phyloP scores from a whole-genome alignment of 2,888 invertebrate genomes.

The Lasioglossum oenotherae region DNA sequence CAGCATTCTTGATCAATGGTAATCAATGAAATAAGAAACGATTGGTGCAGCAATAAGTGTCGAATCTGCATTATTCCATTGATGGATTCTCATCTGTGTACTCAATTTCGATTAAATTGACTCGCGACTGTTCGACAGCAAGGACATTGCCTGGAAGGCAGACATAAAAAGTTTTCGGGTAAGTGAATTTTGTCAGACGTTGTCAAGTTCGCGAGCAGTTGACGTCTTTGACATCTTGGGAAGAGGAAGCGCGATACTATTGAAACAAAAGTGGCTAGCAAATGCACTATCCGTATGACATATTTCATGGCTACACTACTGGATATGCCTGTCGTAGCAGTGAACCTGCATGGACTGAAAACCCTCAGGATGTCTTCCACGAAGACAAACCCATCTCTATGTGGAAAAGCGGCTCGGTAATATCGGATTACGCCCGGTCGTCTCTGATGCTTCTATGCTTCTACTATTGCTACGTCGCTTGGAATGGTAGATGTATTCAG shows the following conservation, averaged over 20 bases:
- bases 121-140: background rate
- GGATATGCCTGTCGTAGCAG: conserved; percentile 57
- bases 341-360: conserved; percentile 61
- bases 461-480: conserved; percentile 57
- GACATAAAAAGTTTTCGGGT: background rate
- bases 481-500: conserved; percentile 56
- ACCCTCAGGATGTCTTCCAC: conserved; percentile 61
- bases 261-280: conserved; percentile 20
- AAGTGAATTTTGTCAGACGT: background rate
- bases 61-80: background rate
- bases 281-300: conserved; percentile 30
- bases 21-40: background rate
- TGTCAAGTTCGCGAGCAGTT: background rate
- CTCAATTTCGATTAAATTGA: background rate
- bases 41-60: background rate
- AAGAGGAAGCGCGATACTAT: background rate
- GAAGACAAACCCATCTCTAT: conserved; percentile 61
- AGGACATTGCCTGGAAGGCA: background rate
- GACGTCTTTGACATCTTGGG: background rate
- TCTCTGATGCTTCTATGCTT: conserved; percentile 64
- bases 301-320: conserved; percentile 36
- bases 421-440: conserved; percentile 79
- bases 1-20: background rate
- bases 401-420: conserved; percentile 77
- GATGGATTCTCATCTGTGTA: background rate